Evolutionary conservation across 2,888 invertebrate species (phyloP).

Genomic region (Tachystola acroxantha): DNA sequence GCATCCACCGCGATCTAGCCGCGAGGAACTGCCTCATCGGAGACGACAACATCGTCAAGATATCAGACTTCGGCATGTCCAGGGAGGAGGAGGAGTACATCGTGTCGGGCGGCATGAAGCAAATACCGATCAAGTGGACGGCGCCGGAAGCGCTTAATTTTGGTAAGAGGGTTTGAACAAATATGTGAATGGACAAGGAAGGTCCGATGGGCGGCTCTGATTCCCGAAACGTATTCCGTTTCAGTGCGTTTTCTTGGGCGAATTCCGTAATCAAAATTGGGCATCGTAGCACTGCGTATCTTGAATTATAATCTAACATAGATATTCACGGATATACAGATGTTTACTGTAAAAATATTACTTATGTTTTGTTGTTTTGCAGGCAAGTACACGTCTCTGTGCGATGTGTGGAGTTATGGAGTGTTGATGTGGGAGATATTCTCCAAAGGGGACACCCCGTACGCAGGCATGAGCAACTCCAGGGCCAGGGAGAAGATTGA

Average conservation of each 20-base stretch:
- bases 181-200: too few species aligned
- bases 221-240: too few species aligned
- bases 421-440: conserved; percentile 98
- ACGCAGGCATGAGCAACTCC: conserved; percentile 95
- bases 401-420: conserved; percentile 98
- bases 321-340: too few species aligned
- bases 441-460: conserved; percentile 94
- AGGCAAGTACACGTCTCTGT: conserved; percentile 96
- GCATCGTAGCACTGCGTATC: too few species aligned
- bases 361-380: conserved; percentile 30
- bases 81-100: conserved; percentile 97
- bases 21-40: conserved; percentile 95
- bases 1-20: conserved; percentile 97
- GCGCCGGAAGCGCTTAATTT: conserved; percentile 97
- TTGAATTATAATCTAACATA: too few species aligned
- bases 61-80: conserved; percentile 99
- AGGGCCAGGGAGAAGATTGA: conserved; percentile 96
- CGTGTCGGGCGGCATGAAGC: conserved; percentile 98
- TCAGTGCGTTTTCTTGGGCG: too few species aligned
- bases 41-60: conserved; percentile 93
- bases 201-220: too few species aligned
- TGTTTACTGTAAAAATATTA: too few species aligned
- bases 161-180: conserved; percentile 72
- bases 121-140: conserved; percentile 99
- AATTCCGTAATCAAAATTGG: too few species aligned